Percentiles rank a stretch among this genome's conserved stretches.
phyloP scores from a whole-genome alignment of 2,113 vertebrate species.

The Stigmatopora argus region DNA sequence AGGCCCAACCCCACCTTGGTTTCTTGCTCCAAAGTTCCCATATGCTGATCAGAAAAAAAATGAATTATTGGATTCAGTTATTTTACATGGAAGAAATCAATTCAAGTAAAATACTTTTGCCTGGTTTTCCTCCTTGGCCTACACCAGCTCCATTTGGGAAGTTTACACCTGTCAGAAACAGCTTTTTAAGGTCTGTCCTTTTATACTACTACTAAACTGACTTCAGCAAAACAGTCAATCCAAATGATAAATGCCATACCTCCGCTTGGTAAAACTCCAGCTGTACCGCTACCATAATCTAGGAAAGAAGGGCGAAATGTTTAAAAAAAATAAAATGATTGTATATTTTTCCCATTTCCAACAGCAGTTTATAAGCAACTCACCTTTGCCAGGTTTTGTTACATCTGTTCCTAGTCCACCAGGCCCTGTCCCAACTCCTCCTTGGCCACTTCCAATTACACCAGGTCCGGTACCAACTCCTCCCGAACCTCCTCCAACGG shows the following conservation, averaged over 20 bases:
- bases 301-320: neutral
- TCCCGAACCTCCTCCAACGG: neutral
- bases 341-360: neutral
- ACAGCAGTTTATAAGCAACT: constrained; percentile 15
- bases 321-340: neutral
- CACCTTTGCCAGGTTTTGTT: constrained; percentile 64
- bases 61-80: neutral
- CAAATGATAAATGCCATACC: too few species aligned
- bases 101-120: constrained; percentile 41
- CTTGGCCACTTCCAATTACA: constrained; percentile 22
- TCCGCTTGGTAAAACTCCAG: constrained; percentile 59
- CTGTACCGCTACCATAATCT: constrained; percentile 63
- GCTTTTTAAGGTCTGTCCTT: neutral
- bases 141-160: constrained; percentile 65
- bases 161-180: constrained; percentile 46
- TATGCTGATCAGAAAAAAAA: constrained; percentile 48
- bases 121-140: constrained; percentile 57
- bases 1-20: constrained; percentile 36
- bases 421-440: constrained; percentile 24
- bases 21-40: constrained; percentile 42
- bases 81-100: neutral
- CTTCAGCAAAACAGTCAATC: too few species aligned
- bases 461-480: constrained; percentile 15
- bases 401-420: constrained; percentile 18
- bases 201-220: neutral